These are phyloP conservation scores for Leptocoma aspasia DNA, from an alignment of 2,113 vertebrate species.

Conservation along the genomic window DNA sequence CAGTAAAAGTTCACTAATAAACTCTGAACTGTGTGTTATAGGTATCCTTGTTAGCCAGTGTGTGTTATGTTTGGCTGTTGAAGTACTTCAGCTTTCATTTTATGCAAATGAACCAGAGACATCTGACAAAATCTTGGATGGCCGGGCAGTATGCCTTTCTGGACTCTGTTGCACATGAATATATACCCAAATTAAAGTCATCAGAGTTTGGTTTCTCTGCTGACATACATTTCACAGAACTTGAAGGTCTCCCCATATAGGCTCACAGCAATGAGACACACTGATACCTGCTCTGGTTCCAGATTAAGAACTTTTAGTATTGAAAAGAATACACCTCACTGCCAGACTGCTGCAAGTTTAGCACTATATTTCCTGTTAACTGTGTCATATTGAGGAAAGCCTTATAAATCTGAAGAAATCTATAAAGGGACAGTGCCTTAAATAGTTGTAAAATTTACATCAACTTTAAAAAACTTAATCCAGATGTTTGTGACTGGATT, in stretches of 20 bases:
- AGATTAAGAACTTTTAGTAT: not conserved
- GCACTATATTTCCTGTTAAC: not conserved
- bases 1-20: conserved; percentile 63
- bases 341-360: not conserved
- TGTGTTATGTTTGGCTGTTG: conserved; percentile 63
- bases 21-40: conserved; percentile 52
- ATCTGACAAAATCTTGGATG: conserved; percentile 5
- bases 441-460: conserved; percentile 45
- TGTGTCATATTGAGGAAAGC: not conserved
- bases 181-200: not conserved
- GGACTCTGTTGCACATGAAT: not conserved
- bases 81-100: conserved; percentile 43
- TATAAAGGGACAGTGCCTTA: not conserved
- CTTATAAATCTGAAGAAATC: conserved; percentile 5
- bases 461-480: conserved; percentile 29
- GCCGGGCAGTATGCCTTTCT: not conserved
- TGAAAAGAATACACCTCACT: not conserved
- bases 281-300: not conserved
- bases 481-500: conserved; percentile 51
- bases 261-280: not conserved
- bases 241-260: not conserved
- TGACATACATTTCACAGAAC: not conserved
- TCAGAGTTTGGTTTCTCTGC: not conserved
- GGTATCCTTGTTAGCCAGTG: conserved; percentile 29
- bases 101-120: conserved; percentile 58